phyloP scores from a whole-genome alignment of 2,113 vertebrate genomes.

The Colaptes auratus region DNA sequence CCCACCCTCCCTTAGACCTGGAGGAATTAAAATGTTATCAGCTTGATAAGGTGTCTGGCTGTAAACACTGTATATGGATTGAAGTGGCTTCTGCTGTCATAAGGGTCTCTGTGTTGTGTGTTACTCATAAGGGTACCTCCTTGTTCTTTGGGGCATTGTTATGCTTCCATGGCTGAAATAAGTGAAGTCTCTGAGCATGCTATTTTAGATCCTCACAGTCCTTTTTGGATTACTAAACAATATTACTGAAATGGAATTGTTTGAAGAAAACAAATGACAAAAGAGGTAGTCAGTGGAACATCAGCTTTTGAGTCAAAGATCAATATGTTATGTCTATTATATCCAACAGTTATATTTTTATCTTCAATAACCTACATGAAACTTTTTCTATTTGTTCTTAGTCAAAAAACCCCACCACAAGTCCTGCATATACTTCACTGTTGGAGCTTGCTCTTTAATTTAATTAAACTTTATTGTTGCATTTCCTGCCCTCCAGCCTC shows the following conservation, averaged over 20 bases:
- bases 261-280: neutral
- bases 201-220: neutral
- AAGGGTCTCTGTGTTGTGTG: neutral
- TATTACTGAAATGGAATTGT: neutral
- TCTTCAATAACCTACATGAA: conserved; percentile 37
- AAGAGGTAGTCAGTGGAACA: neutral
- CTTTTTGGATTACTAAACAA: conserved; percentile 1
- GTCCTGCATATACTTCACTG: conserved; percentile 18
- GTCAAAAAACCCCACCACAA: neutral
- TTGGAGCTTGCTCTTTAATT: conserved; percentile 56
- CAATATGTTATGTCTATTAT: neutral
- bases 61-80: neutral
- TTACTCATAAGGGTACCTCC: neutral
- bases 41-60: neutral
- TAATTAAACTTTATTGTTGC: conserved; percentile 65
- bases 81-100: neutral
- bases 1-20: neutral
- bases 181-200: neutral
- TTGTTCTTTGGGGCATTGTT: neutral
- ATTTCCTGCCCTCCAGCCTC: conserved; percentile 24
- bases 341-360: conserved; percentile 33
- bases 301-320: conserved; percentile 45
- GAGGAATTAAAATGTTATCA: neutral
- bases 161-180: neutral
- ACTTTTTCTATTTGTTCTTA: conserved; percentile 4